A percentile compares a stretch with the other conserved stretches of the same genome.
These are phyloP conservation scores for Macrobrachium nipponense DNA, from an alignment of 1,140 invertebrate genomes.

Conservation along the genomic window DNA sequence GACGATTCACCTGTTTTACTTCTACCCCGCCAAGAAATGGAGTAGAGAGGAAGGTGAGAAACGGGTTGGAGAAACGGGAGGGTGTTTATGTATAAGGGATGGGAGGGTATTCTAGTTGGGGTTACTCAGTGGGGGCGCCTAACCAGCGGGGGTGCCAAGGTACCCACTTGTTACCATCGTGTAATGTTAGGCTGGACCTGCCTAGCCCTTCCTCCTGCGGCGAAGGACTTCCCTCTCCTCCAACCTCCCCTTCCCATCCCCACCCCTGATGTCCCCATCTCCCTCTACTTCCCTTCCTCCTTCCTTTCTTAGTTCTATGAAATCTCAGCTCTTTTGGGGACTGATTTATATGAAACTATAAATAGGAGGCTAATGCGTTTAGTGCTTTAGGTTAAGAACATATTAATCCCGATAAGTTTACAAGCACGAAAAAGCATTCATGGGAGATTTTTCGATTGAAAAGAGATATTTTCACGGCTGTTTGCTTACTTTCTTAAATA, in stretches of 20 bases:
- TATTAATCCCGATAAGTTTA: too few species aligned
- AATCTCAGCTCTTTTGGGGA: too few species aligned
- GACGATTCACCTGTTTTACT: too few species aligned
- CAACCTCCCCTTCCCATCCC: background rate
- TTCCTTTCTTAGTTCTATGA: background rate
- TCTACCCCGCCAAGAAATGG: background rate
- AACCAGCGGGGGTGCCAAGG: conserved; percentile 22
- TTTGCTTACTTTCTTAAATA: too few species aligned
- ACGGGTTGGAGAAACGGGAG: background rate
- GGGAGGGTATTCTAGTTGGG: background rate
- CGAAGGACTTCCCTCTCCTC: background rate
- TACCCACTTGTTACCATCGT: conserved; percentile 39
- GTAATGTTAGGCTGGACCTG: conserved; percentile 36
- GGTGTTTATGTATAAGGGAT: background rate
- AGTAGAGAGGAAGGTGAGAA: background rate
- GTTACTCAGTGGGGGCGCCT: background rate
- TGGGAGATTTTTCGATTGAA: too few species aligned
- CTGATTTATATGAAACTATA: too few species aligned
- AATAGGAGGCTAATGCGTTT: too few species aligned
- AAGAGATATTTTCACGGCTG: too few species aligned
- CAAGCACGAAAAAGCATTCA: too few species aligned
- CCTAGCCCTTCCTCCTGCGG: background rate
- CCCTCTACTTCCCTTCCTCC: background rate
- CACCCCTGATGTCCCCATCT: background rate
- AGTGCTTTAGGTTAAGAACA: too few species aligned